Conservation (phyloP, 1,140 invertebrate species). For the Trinorchestia longiramus region DNA sequence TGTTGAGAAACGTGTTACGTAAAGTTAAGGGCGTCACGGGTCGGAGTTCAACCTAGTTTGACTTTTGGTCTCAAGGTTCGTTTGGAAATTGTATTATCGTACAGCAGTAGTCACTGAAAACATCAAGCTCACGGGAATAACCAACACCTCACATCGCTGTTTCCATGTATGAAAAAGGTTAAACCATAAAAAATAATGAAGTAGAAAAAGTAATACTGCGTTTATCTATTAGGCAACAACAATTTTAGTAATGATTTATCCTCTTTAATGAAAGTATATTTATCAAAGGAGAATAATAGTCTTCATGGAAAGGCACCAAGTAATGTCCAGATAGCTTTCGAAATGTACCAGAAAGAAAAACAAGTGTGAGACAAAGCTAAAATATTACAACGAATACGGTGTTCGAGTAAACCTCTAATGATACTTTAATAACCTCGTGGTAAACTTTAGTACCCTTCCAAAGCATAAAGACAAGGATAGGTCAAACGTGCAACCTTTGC, state of each 20-base stretch:
- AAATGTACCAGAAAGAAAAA: background rate
- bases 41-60: background rate
- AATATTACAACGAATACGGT: too few relatives aligned
- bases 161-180: too few relatives aligned
- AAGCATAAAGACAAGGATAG: background rate
- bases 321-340: background rate
- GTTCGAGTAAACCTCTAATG: background rate
- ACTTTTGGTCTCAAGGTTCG: background rate
- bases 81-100: background rate
- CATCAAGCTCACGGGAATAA: background rate
- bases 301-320: too few relatives aligned
- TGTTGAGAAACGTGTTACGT: constrained; percentile 7
- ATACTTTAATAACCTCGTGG: background rate
- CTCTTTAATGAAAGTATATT: too few relatives aligned
- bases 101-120: background rate
- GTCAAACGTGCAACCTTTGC: constrained; percentile 20
- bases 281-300: too few relatives aligned
- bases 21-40: constrained; percentile 2
- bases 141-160: background rate
- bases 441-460: background rate
- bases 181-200: too few relatives aligned
- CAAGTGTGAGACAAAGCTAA: background rate
- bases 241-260: too few relatives aligned
- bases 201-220: too few relatives aligned
- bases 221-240: too few relatives aligned